Conservation (phyloP, 1,140 invertebrate species). For the Sitophilus oryzae region DNA sequence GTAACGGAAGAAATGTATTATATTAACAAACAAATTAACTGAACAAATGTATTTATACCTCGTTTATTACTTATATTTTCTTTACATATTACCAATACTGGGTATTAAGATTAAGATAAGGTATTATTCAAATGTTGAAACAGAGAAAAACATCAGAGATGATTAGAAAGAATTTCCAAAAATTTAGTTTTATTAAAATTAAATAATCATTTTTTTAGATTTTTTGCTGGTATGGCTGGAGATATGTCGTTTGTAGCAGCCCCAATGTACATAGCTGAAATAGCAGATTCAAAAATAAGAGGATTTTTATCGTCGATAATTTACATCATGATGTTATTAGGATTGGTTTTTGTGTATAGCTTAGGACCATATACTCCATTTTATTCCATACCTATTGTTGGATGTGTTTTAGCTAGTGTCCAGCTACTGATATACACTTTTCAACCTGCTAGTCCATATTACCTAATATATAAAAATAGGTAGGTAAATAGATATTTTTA, state of each 20-base stretch:
- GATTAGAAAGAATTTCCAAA: background rate
- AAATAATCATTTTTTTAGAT: conserved; percentile 19
- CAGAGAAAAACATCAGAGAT: too few species aligned
- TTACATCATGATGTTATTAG: conserved; percentile 35
- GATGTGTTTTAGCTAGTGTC: conserved; percentile 20
- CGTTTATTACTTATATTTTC: too few species aligned
- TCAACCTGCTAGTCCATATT: conserved; percentile 37
- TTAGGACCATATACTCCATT: conserved; percentile 28
- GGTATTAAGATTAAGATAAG: too few species aligned
- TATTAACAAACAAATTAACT: too few species aligned
- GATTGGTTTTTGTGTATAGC: conserved; percentile 29
- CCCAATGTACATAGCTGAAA: conserved; percentile 34
- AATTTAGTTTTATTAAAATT: background rate
- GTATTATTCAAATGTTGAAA: too few species aligned
- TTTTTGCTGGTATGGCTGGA: conserved; percentile 33
- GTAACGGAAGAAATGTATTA: too few species aligned
- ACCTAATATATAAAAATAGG: conserved; percentile 33
- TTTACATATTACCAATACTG: too few species aligned
- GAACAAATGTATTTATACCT: too few species aligned
- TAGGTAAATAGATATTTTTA: conserved; percentile 17
- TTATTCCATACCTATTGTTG: conserved; percentile 25
- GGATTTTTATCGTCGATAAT: conserved; percentile 32
- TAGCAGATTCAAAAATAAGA: conserved; percentile 34
- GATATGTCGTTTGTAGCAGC: conserved; percentile 32
- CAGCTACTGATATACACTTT: conserved; percentile 32